Evolutionary conservation across 2,888 invertebrate species (phyloP), one percentile per base, ranked within the genome.

Genomic region (Oscheius sp.): DNA sequence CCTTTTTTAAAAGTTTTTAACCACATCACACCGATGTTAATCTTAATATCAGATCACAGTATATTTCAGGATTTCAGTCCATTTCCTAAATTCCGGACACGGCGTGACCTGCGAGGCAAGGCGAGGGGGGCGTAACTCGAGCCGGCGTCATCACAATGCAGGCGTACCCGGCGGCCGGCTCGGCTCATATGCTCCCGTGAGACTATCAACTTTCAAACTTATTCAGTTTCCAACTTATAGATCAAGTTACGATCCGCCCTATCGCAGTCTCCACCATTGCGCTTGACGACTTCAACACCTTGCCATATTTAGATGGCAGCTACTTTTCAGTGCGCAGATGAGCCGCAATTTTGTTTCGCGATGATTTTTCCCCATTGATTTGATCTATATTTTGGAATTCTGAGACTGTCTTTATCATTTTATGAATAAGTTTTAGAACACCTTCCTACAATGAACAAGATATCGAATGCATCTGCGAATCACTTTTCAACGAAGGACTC

Each of bases 401-500:
- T 26, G 17, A 47, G 24, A 20, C 33, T 54, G 8, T 41, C 17
- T 3, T 38, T 24, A 28, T 6, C 36, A 9, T 6, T 59, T 41
- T n/a, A 6, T 9, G 1, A 9, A 5, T 59, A 59, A 59, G n/a
- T 6, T 59, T 59, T 8, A 59, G 59, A 17, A 74, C 75, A 1
- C 71, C 77, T 17, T 74, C 78, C 5, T 79, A 77, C 47, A 67
- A 71, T 28, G 77, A 77, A 45, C 71, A 72, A 44, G 77, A 79
- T 62, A 67, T 79, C 28, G 51, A 62, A n/a, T 79, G 75, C 45
- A 75, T 79, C 26, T 79, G 79, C 61, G 79, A 79, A 50, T 67
- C 73, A 5, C 67, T 79, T 17, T 79, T 79, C 70, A 71, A 69
- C 63, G 79, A 79, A 68, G 76, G 75, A 30, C 68, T 73, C 14